Percentiles rank a stretch among this genome's conserved stretches.
These are phyloP conservation scores for Polylopha cassiicola DNA, from an alignment of 2,888 invertebrate genomes.

Conservation along the genomic window DNA sequence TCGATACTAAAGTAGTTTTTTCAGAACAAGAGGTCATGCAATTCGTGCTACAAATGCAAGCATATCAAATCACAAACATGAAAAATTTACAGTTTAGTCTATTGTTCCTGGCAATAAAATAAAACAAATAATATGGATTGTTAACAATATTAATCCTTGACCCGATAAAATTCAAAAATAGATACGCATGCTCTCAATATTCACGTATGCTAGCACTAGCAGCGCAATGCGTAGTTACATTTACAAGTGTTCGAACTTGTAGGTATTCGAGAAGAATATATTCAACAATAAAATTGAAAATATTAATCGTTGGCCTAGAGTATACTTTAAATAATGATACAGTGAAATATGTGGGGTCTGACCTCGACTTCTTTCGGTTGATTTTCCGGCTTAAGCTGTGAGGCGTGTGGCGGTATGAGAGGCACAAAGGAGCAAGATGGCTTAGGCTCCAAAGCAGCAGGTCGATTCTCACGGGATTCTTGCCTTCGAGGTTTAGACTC, in stretches of 20 bases:
- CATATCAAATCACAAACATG: no score
- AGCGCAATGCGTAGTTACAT: constrained; percentile 52
- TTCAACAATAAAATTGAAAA: constrained; percentile 9
- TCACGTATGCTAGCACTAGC: constrained; percentile 52
- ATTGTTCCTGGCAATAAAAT: constrained; percentile 20
- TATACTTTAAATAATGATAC: constrained; percentile 1
- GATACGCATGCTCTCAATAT: constrained; percentile 64
- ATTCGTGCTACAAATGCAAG: no score
- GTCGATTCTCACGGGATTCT: constrained; percentile 33
- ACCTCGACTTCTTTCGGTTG: constrained; percentile 71
- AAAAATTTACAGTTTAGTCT: no score
- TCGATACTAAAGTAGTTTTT: no score
- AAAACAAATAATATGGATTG: constrained; percentile 25
- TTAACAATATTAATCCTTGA: constrained; percentile 61
- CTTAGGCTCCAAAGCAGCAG: constrained; percentile 43
- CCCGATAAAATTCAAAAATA: constrained; percentile 71
- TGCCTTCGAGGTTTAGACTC: constrained; percentile 40
- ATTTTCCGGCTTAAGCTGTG: constrained; percentile 59
- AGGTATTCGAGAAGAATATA: constrained; percentile 7
- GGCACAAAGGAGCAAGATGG: constrained; percentile 64
- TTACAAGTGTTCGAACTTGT: constrained; percentile 32
- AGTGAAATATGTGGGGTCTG: constrained; percentile 53
- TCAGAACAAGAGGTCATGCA: no score
- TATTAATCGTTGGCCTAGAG: constrained; percentile 1
- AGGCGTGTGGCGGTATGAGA: constrained; percentile 35